A percentile compares a stretch with the other conserved stretches of the same genome.
Evolutionary conservation across 2,113 vertebrate genomes (phyloP).

Genomic region (Theristicus caerulescens): DNA sequence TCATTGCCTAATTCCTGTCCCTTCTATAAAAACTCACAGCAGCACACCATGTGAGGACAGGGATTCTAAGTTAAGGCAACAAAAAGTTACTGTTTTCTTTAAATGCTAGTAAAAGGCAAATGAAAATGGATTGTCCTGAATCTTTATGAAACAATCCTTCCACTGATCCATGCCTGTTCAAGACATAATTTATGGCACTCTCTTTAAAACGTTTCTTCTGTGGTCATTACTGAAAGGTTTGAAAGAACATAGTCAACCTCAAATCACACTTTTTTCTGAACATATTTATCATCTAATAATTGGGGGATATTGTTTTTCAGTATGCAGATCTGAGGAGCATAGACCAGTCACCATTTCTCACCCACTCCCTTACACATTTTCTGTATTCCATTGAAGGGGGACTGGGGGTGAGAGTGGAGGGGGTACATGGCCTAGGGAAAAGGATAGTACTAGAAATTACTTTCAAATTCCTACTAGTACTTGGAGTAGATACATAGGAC

Average conservation of each 20-base stretch:
- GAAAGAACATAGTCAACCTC: neutral
- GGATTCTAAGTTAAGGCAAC: neutral
- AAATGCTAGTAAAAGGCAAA: neutral
- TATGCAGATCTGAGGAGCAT: neutral
- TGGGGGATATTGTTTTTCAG: neutral
- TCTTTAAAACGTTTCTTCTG: neutral
- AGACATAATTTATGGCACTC: neutral
- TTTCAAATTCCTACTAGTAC: neutral
- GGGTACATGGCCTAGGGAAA: neutral
- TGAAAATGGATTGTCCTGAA: neutral
- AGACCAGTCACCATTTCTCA: neutral
- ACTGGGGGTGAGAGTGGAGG: neutral
- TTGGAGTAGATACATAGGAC: neutral
- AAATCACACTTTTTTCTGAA: neutral
- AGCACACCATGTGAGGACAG: neutral
- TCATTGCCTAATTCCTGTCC: neutral
- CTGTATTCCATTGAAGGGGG: accelerated
- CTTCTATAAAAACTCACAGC: neutral
- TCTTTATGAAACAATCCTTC: neutral
- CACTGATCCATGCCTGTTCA: neutral
- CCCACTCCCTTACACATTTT: neutral
- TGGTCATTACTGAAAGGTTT: neutral
- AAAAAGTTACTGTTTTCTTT: neutral
- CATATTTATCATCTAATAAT: neutral
- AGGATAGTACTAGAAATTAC: neutral